Base-by-base conservation (phyloP, 37 sponge, comb jelly and placozoan genomes). In the Theonella swinhoei region DNA sequence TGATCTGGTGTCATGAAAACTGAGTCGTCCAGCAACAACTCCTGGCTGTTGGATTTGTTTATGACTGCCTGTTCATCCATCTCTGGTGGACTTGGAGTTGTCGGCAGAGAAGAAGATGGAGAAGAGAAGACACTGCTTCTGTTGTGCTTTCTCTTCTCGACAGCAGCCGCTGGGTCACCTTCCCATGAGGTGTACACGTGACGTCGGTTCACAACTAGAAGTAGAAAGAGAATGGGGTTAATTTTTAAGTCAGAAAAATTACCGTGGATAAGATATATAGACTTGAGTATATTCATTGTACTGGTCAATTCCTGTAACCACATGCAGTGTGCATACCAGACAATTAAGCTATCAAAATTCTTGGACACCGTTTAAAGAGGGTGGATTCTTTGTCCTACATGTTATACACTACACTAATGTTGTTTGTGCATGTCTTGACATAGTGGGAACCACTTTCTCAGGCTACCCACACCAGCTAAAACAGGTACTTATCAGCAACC, bases 171-270 rank as follows among this genome's bases (percentile, higher is more conserved):
- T 36, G 88, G 88, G 64, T 80, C 73, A 40, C 80, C 81, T 31
- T 87, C 81, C 88, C 88, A 87, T 14, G 47, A 59, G 24, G 81
- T 75, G 65, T 87, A 87, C 38, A 81, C 8, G 28, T 64, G 76
- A 2, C 81, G 81, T 26, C 74, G 68, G 43, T 75, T 75, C 28
- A 14, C 54, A 39, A 87, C 88, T 87, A 37, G 17, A 62, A 25
- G 9, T 4, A 47, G 29, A 33, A 20, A 43, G 3, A 65, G 5
- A 64, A 65, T 39, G 63, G 8, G 23, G 24, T 77, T 11, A n/a
- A 60, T 59, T 24, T 72, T 22, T 35, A 39, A 24, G 7, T n/a
- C 28, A 66, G 7, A 66, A 25, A 29, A 7, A 66, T 7, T 7
- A n/a, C 28, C 17, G 7, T 66, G 8, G 22, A 66, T 66, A 24